phyloP scores from a whole-genome alignment of 2,113 vertebrate genomes.

The Indicator indicator region DNA sequence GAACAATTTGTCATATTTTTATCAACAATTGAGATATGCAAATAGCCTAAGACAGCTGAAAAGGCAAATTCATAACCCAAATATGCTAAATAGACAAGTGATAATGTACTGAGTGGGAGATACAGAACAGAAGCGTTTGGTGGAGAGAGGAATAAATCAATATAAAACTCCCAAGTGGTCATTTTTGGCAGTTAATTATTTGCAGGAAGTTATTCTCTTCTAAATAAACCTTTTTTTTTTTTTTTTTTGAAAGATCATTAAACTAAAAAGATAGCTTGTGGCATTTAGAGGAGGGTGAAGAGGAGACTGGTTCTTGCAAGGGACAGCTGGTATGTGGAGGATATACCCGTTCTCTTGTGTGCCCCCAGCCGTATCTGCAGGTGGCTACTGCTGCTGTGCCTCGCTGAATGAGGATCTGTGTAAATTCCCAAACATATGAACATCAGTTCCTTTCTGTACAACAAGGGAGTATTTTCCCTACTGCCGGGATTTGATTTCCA shows the following conservation, averaged over 20 bases:
- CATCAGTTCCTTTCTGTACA: conserved; percentile 51
- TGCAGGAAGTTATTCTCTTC: conserved; percentile 65
- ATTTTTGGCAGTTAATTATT: conserved; percentile 70
- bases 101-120: conserved; percentile 31
- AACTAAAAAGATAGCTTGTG: conserved; percentile 60
- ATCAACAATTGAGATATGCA: conserved; percentile 63
- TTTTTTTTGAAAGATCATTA: background rate
- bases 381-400: conserved; percentile 49
- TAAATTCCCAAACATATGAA: conserved; percentile 42
- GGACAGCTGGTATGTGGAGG: conserved; percentile 62
- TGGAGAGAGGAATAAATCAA: conserved; percentile 51
- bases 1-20: conserved; percentile 72
- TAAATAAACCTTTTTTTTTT: conserved; percentile 21
- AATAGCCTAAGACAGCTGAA: conserved; percentile 56
- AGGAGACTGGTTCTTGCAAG: conserved; percentile 31
- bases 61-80: conserved; percentile 54
- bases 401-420: conserved; percentile 49
- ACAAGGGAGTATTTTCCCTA: conserved; percentile 64
- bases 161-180: conserved; percentile 49
- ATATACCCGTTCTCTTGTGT: conserved; percentile 62
- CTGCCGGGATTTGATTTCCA: conserved; percentile 43
- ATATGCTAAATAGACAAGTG: conserved; percentile 54
- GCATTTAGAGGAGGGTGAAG: conserved; percentile 37
- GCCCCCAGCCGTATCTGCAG: conserved; percentile 56
- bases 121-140: background rate